Conservation (phyloP, 2,888 invertebrate species). For the Antheraea yamamai region DNA sequence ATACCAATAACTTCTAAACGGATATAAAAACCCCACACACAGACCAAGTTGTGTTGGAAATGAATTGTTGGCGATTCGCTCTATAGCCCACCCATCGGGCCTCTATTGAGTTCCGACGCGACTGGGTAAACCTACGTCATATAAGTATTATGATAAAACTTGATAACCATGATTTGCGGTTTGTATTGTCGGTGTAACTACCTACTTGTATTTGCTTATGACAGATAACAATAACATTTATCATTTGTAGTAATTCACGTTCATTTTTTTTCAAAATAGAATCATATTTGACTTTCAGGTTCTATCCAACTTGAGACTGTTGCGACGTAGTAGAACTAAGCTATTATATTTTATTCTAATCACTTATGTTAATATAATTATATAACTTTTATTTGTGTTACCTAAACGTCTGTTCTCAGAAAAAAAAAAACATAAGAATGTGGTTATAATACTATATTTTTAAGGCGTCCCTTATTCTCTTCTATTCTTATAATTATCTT, state of each 20-base stretch:
- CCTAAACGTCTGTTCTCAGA: no score
- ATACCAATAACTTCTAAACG: neutral
- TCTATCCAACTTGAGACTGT: neutral
- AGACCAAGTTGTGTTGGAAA: neutral
- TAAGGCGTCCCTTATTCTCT: no score
- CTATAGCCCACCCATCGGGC: slow-evolving; percentile 35
- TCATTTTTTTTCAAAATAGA: neutral
- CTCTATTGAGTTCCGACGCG: slow-evolving; percentile 31
- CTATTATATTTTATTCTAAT: no score
- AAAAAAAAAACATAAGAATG: no score
- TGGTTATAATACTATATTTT: no score
- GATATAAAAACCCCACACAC: neutral
- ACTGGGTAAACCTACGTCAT: slow-evolving; percentile 30
- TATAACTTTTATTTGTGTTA: no score
- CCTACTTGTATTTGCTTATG: slow-evolving; percentile 14
- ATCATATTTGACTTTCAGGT: neutral
- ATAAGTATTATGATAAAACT: slow-evolving; percentile 26
- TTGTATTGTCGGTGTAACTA: slow-evolving; percentile 19
- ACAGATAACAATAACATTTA: neutral
- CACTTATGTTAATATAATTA: no score
- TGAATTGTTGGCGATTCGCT: slow-evolving; percentile 4
- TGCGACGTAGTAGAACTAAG: no score
- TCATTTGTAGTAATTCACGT: neutral
- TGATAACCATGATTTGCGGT: slow-evolving; percentile 36
- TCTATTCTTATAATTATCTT: no score